These are phyloP conservation scores for Tragelaphus eurycerus DNA, from an alignment of 2,797 vertebrate species.

Conservation along the genomic window DNA sequence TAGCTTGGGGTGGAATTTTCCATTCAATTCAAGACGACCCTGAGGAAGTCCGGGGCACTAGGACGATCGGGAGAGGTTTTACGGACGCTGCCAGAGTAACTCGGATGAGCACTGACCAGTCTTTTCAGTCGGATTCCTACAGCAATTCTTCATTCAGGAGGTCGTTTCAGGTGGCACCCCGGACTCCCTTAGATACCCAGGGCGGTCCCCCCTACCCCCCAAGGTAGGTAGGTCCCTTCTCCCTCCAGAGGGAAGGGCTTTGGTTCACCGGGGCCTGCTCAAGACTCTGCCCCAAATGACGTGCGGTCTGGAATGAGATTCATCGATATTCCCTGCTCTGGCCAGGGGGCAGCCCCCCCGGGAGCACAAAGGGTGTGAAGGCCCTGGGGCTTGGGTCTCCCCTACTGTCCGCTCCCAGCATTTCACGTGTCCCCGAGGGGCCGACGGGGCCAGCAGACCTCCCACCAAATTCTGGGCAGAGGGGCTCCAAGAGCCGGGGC, in stretches of 20 bases:
- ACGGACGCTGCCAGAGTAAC: neutral
- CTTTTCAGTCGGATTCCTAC: no score
- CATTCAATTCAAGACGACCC: neutral
- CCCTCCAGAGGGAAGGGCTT: neutral
- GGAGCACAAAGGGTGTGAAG: rapidly evolving
- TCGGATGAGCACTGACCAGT: neutral
- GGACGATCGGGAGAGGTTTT: conserved; percentile 27
- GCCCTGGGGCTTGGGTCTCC: neutral
- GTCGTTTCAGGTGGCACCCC: neutral
- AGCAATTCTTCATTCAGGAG: rapidly evolving
- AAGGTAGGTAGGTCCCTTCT: neutral
- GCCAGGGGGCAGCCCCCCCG: neutral
- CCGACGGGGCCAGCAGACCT: rapidly evolving
- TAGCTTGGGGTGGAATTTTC: neutral
- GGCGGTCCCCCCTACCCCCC: rapidly evolving
- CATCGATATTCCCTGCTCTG: rapidly evolving
- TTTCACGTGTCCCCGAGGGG: neutral
- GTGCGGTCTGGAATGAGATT: rapidly evolving
- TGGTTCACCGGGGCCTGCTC: rapidly evolving
- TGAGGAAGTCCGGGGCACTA: neutral
- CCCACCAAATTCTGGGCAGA: neutral
- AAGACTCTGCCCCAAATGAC: rapidly evolving
- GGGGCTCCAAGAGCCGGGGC: neutral
- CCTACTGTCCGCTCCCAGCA: neutral
- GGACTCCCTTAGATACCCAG: neutral